Conservation (phyloP, 2,797 vertebrate species). For the Rallus crepitans region DNA sequence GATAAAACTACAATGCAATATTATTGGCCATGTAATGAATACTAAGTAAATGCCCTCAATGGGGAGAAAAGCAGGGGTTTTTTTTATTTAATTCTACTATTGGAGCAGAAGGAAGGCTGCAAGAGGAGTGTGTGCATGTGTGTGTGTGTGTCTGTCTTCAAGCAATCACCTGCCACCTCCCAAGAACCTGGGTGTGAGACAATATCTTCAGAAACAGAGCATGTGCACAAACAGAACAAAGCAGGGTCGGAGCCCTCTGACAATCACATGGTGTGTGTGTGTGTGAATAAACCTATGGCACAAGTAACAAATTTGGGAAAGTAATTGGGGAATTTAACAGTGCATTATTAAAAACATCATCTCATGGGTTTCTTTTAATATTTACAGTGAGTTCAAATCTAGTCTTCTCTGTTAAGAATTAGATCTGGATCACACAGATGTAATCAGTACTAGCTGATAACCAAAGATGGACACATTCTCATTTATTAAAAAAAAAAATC, state of each 20-base stretch:
- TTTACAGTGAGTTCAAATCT: background rate
- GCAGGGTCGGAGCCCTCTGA: background rate
- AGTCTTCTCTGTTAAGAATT: background rate
- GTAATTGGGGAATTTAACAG: background rate
- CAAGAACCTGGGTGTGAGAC: rapidly evolving
- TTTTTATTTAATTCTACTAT: background rate
- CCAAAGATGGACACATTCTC: background rate
- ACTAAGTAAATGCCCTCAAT: background rate
- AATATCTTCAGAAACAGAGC: background rate
- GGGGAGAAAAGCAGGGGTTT: background rate
- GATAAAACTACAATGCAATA: background rate
- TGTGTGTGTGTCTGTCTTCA: background rate
- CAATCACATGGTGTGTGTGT: no score
- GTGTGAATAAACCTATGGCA: background rate
- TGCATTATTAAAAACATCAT: background rate
- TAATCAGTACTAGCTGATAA: background rate
- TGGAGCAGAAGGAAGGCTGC: background rate
- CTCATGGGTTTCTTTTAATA: background rate
- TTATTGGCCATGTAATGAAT: background rate
- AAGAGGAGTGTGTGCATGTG: background rate
- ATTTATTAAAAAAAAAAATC: background rate
- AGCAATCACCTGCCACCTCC: background rate
- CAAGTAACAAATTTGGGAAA: background rate
- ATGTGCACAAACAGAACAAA: background rate
- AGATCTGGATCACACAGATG: background rate